Conservation (phyloP, 2,797 vertebrate genomes). For the Gobionotothen gibberifrons region DNA sequence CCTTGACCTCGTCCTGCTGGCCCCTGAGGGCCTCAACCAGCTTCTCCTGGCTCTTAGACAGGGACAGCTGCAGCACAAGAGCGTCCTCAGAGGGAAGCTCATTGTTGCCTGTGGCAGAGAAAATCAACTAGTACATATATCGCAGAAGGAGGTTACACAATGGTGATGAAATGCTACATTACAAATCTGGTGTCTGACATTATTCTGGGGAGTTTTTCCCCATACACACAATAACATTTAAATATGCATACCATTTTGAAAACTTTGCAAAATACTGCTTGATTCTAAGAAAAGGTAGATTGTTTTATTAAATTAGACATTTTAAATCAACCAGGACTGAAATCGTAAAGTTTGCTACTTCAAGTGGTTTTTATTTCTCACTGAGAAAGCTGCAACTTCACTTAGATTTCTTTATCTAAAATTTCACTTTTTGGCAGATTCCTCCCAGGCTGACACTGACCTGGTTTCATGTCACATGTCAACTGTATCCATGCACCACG, state of each 20-base stretch:
- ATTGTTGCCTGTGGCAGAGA: constrained; percentile 82
- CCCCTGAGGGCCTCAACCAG: constrained; percentile 86
- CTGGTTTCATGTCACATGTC: constrained; percentile 90
- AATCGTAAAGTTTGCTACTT: background rate
- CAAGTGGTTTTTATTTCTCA: background rate
- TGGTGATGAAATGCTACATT: background rate
- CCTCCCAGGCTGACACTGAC: constrained; percentile 67
- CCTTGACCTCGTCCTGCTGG: constrained; percentile 86
- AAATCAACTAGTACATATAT: constrained; percentile 6
- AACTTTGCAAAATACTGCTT: background rate
- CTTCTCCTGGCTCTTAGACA: constrained; percentile 89
- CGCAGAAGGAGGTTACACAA: background rate
- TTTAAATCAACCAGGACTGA: no score
- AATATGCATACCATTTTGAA: background rate
- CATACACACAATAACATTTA: background rate
- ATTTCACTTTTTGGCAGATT: background rate
- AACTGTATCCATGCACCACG: constrained; percentile 87
- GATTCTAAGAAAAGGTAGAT: no score
- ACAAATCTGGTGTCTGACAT: background rate
- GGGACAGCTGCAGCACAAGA: constrained; percentile 88
- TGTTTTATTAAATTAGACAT: no score
- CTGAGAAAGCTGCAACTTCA: background rate
- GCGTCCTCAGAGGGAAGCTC: constrained; percentile 90
- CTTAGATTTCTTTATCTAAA: background rate
- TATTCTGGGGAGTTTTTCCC: background rate